phyloP scores from a whole-genome alignment of 1,140 invertebrate genomes.

The Lucilia sericata region DNA sequence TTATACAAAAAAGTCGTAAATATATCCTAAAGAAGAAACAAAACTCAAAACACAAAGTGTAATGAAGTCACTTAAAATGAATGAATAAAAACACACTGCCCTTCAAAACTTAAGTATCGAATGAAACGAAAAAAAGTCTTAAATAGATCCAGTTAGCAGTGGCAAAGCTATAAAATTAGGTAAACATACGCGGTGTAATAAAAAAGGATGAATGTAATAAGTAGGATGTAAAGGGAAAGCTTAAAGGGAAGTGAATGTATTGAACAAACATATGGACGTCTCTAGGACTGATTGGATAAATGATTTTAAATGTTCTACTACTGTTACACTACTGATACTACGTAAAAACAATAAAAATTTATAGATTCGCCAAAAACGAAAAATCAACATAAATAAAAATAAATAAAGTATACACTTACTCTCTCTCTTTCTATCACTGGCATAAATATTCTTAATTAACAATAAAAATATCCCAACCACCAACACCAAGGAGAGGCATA shows the following conservation, averaged over 20 bases:
- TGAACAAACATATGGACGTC: too few relatives aligned
- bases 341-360: constrained; percentile 25
- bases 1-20: not conserved
- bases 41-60: not conserved
- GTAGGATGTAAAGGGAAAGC: not conserved
- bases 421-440: too few relatives aligned
- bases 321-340: not conserved
- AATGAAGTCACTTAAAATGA: constrained; percentile 11
- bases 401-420: not conserved
- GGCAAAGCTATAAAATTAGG: constrained; percentile 16
- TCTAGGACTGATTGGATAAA: not conserved
- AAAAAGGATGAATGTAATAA: not conserved
- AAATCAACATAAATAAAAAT: constrained; percentile 17
- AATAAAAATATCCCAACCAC: not conserved
- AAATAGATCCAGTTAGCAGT: not conserved
- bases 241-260: not conserved
- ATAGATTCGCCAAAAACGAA: constrained; percentile 13
- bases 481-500: not conserved
- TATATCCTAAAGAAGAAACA: not conserved
- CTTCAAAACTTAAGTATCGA: not conserved
- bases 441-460: not conserved
- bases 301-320: not conserved
- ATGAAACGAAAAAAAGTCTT: not conserved
- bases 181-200: constrained; percentile 14
- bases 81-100: not conserved